Base-by-base conservation (phyloP, 2,888 invertebrate species). In the Drosophila quinaria region DNA sequence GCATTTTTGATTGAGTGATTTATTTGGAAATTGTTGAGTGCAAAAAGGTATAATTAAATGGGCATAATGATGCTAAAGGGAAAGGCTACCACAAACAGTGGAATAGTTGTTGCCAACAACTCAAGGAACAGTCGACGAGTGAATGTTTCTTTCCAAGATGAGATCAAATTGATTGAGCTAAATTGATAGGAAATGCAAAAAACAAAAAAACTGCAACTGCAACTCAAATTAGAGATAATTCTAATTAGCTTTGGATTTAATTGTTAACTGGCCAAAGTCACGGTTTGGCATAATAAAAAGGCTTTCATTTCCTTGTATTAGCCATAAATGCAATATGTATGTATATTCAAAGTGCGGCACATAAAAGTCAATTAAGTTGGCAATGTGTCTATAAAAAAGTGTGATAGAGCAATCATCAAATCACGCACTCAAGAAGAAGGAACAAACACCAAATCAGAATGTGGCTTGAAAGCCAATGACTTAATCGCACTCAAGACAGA, bases 1-100 rank as follows among this genome's bases (percentile, higher is more conserved):
- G 84, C 87, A 75, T 73, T 78, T 83, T 89, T 89, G 88, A 89
- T 86, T 89, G 86, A 86, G 86, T 86, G 86, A 86, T 86, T 86
- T 86, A 86, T 86, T 87, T 89, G 82, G 89, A 89, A 86, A 85
- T 87, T 72, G 84, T 81, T 87, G 79, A 73, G 76, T 62, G 65
- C 84, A 87, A 84, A 89, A 81, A 86, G 78, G 78, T 86, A 87
- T 86, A 89, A 86, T 86, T 86, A 86, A 86, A 86, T 80, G 85
- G 78, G 75, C 87, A 89, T 85, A 83, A 86, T 83, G 83, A 88
- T 82, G 86, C 70, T 64, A 86, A 80, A 83, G 83, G 87, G 80
- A 84, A 88, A 87, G 87, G 84, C 81, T 47, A 19, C 47, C 60
- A 65, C 58, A 78, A 69, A 56, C 66, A 74, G 73, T 71, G 33